phyloP scores from a whole-genome alignment of 30 jellyfish, hydroid and myxozoan species.

The Aurelia aurita complex sp. Pacific region DNA sequence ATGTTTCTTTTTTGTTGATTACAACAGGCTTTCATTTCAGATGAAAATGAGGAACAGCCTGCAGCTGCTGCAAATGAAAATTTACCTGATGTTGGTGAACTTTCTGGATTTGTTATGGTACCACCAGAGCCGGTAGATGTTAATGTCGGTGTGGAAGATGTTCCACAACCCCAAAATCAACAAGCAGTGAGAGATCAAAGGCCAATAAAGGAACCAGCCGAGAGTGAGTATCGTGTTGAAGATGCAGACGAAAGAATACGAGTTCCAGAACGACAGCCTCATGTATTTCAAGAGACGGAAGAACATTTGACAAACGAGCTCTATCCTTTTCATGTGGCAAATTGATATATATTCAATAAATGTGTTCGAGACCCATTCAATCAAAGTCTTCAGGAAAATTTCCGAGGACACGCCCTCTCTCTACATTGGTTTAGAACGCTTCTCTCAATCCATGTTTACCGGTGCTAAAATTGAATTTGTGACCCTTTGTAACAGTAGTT shows the following conservation, averaged over 20 bases:
- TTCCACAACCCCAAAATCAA: not conserved
- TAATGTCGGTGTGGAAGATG: not conserved
- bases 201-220: not conserved
- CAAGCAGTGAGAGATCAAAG: not conserved
- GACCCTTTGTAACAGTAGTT: too few relatives aligned
- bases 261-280: not conserved
- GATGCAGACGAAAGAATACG: not conserved
- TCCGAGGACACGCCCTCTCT: too few relatives aligned
- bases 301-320: not conserved
- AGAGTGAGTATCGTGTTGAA: not conserved
- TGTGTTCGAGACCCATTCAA: too few relatives aligned
- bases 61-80: not conserved
- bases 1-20: not conserved
- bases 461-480: too few relatives aligned
- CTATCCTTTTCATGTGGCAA: too few relatives aligned
- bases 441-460: too few relatives aligned
- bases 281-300: slow-evolving; percentile 1
- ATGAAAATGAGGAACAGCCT: not conserved
- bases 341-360: too few relatives aligned
- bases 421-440: too few relatives aligned
- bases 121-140: not conserved
- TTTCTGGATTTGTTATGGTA: not conserved
- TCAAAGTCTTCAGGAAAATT: too few relatives aligned
- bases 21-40: not conserved
- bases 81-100: not conserved